Evolutionary conservation across 2,797 vertebrate genomes (phyloP).

Genomic region (Valencia hispanica): DNA sequence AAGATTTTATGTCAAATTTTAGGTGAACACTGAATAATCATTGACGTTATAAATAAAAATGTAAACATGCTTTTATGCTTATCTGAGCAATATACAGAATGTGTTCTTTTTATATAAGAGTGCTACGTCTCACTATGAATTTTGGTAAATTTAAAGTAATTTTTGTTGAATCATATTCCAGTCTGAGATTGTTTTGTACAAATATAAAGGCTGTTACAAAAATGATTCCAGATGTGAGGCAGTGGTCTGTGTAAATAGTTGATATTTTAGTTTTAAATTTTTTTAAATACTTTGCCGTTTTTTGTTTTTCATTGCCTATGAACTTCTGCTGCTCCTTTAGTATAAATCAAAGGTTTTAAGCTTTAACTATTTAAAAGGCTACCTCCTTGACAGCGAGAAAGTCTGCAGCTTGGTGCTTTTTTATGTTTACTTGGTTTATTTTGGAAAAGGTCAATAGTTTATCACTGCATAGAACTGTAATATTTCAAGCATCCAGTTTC

Average conservation of each 20-base stretch:
- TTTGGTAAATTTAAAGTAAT: not conserved
- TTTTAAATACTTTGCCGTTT: not conserved
- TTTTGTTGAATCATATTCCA: slow-evolving; percentile 14
- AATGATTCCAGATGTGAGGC: not conserved
- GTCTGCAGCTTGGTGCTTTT: slow-evolving; percentile 8
- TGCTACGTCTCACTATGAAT: not conserved
- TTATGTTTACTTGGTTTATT: not conserved
- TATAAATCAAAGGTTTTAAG: slow-evolving; percentile 5
- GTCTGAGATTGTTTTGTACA: not conserved
- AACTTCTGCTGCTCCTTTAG: slow-evolving; percentile 4
- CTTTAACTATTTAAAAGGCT: not conserved
- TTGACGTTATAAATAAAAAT: not conserved
- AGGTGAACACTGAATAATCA: not conserved
- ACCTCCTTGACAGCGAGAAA: not conserved
- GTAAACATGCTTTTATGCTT: not conserved
- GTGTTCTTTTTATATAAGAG: not conserved
- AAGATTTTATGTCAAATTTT: not conserved
- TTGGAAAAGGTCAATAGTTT: not conserved
- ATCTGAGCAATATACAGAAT: not conserved
- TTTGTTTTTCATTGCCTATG: not conserved
- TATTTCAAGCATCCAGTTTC: not conserved
- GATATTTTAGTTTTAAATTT: not conserved
- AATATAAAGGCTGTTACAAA: not conserved
- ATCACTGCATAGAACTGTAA: not conserved
- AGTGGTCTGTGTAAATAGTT: not conserved